Evolutionary conservation across 2,888 invertebrate genomes (phyloP), one percentile per base, ranked within the genome.

Genomic region (Dichetophora obliterata): DNA sequence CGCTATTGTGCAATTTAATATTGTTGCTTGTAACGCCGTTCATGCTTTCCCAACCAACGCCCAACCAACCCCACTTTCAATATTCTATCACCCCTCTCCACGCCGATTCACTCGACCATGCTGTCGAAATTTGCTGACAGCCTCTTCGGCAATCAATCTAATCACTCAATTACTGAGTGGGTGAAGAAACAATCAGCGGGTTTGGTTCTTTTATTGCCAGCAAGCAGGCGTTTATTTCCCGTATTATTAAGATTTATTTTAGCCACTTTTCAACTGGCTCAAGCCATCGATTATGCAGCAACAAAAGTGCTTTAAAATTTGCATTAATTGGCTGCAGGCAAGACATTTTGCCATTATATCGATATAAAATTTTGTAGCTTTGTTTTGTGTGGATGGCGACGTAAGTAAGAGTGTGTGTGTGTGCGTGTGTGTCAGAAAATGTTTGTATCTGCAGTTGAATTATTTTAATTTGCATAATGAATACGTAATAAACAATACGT

Each of bases 111-210:
- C n/a, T 5, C 65, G 3, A 5, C 9, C 16, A 65, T 27, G 37
- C 9, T 27, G 16, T 27, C 31, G 22, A 19, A 34, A 19, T 31
- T 31, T 27, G 3, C 31, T 73, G 61, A 59, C 61, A 59, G 68
- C 66, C 37, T 68, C 19, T 37, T 24, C 22, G 37, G 34, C 75
- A 31, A 57, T 75, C 68, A 43, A 68, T 59, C 59, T 68, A 75
- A 75, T 68, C 68, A 68, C 66, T n/a, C 75, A 75, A 75, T 75
- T 75, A 75, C 37, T 16, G 69, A 69, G 37, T 59, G 57, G 27
- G 57, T n/a, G 57, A 22, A 11, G 57, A 22, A 52, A 52, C n/a
- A 52, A 52, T n/a, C 11, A 24, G 57, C 5, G 57, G 11, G n/a
- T 22, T 19, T 1, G 57, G 19, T 14, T 24, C 2, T 59, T 11